phyloP scores from a whole-genome alignment of 1,140 invertebrate genomes.

The Penaeus chinensis region DNA sequence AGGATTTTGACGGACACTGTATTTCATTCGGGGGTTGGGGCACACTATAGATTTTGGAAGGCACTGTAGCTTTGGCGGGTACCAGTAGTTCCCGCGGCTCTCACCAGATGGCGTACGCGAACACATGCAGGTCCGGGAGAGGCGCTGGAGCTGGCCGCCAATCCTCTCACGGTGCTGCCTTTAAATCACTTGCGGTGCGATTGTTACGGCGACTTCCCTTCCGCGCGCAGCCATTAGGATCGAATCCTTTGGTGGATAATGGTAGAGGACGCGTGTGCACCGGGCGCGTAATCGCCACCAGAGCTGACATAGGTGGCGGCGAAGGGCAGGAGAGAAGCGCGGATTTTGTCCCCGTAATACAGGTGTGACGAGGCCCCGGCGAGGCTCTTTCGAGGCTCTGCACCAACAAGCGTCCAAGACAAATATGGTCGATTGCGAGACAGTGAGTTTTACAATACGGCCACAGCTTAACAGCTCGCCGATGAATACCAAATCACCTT shows the following conservation, averaged over 20 bases:
- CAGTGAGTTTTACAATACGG: constrained; percentile 52
- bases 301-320: no score
- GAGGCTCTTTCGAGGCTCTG: background rate
- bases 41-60: constrained; percentile 7
- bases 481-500: constrained; percentile 61
- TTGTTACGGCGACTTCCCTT: no score
- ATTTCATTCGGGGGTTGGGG: background rate
- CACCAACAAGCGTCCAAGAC: constrained; percentile 53
- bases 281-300: no score
- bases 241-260: no score
- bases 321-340: background rate
- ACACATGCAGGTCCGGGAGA: background rate
- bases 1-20: background rate
- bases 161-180: constrained; percentile 33
- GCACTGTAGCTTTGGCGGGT: constrained; percentile 16
- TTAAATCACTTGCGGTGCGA: constrained; percentile 39
- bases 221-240: no score
- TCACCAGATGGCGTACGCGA: constrained; percentile 50
- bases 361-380: background rate
- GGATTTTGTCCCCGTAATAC: background rate
- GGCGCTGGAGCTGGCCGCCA: constrained; percentile 4
- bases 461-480: constrained; percentile 49
- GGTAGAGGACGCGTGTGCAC: no score
- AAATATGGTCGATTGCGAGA: constrained; percentile 58
- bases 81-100: constrained; percentile 24